Conservation (phyloP, 2,888 invertebrate species). For the Drepanosiphum platanoidis region DNA sequence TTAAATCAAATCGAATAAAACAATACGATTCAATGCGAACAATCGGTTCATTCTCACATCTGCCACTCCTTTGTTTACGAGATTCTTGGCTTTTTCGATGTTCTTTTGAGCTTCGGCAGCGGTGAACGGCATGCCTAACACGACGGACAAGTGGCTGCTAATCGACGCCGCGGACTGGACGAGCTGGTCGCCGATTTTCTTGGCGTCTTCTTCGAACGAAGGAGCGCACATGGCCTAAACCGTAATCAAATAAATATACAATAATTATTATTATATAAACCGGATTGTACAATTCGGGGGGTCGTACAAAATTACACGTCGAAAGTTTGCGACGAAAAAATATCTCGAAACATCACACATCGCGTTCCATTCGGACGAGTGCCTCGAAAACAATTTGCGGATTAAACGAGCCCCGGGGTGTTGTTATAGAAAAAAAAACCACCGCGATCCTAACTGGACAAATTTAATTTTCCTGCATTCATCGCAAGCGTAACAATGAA, state of each 20-base stretch:
- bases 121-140: background rate
- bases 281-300: no score
- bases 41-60: conserved; percentile 21
- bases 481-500: background rate
- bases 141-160: background rate
- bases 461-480: no score
- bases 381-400: background rate
- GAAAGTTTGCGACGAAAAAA: no score
- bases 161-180: background rate
- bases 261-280: no score
- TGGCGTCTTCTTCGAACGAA: conserved; percentile 26
- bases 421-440: no score
- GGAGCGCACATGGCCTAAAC: conserved; percentile 22
- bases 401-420: no score
- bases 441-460: no score
- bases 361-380: background rate
- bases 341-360: no score
- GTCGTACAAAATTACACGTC: no score
- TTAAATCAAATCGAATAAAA: background rate
- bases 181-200: conserved; percentile 47
- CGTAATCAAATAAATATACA: no score
- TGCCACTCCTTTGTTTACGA: background rate
- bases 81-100: background rate
- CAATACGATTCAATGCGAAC: background rate
- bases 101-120: conserved; percentile 9